Evolutionary conservation across 2,113 vertebrate genomes (phyloP), one percentile per base, ranked within the genome.

Genomic region (Oreochromis aureus): DNA sequence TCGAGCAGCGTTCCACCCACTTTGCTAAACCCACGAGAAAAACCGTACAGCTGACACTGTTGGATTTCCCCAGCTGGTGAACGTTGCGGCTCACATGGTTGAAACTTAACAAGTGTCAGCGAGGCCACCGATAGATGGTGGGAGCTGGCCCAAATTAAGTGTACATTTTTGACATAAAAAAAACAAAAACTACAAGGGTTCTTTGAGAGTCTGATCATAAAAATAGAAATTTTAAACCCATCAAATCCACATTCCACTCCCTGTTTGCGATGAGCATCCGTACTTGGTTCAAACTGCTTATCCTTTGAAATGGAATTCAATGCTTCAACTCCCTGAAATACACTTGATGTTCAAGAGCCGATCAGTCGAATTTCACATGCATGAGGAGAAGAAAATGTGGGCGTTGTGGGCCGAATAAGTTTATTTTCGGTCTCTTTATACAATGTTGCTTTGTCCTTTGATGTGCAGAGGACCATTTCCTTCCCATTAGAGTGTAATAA

Each of bases 401-500:
- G 63, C 22, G 51, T 51, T 59, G 90, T 66, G 73, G 80, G 89
- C 54, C 7, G 13, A 83, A 81, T 58, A 58, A 30, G 81, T 94
- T 93, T 94, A 93, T 93, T 92, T 95, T 91, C 46, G 39, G 86
- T 82, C 86, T 90, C 91, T 92, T 88, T 84, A 81, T 69, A 79
- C 88, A 76, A 85, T 80, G 89, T 91, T 90, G 91, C 93, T 86
- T 94, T 89, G 87, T 92, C 92, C 92, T 94, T 93, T 93, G 92
- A 96, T 94, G 95, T 95, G 94, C 92, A 69, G 91, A 91, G 93
- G 86, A 63, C 93, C 93, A 95, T 96, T 96, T 94, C 94, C 95
- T 86, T 86, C 92, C 91, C 91, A 96, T 96, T 95, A 95, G 89
- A 86, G 54, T 86, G 91, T 91, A 93, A 96, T 95, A 96, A 96